Conservation (phyloP, 2,888 invertebrate species). For the Metallyticus violacea region DNA sequence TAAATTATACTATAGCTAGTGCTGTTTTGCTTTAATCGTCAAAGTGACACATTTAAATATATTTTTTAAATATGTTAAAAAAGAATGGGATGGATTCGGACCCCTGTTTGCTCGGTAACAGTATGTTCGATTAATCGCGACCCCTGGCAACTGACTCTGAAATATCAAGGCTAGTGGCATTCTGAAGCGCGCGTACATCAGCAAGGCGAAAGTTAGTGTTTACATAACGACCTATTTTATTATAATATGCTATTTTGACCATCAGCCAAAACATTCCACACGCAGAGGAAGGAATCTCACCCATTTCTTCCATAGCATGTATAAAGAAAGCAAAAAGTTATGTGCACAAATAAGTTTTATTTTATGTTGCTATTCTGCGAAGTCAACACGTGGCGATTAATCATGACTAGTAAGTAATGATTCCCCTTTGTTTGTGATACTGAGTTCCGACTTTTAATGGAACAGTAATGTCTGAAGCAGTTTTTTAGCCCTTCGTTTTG, state of each 20-base stretch:
- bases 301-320: no score
- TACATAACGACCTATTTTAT: not conserved
- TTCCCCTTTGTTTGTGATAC: not conserved
- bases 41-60: no score
- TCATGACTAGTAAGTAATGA: not conserved
- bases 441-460: not conserved
- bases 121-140: not conserved
- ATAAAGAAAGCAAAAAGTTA: no score
- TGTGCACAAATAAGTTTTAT: no score
- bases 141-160: not conserved
- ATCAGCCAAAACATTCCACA: not conserved
- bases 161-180: not conserved
- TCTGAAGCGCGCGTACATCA: not conserved
- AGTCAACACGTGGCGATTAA: no score
- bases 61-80: no score
- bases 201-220: not conserved
- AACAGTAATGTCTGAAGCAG: not conserved
- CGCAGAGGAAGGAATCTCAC: no score
- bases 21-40: no score
- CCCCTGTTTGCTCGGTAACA: not conserved
- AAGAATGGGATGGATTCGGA: no score
- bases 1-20: no score
- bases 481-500: not conserved
- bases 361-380: not conserved
- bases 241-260: not conserved